Percentiles rank a stretch among this genome's conserved stretches.
These are phyloP conservation scores for Natator depressus DNA, from an alignment of 2,113 vertebrate genomes.

Conservation along the genomic window DNA sequence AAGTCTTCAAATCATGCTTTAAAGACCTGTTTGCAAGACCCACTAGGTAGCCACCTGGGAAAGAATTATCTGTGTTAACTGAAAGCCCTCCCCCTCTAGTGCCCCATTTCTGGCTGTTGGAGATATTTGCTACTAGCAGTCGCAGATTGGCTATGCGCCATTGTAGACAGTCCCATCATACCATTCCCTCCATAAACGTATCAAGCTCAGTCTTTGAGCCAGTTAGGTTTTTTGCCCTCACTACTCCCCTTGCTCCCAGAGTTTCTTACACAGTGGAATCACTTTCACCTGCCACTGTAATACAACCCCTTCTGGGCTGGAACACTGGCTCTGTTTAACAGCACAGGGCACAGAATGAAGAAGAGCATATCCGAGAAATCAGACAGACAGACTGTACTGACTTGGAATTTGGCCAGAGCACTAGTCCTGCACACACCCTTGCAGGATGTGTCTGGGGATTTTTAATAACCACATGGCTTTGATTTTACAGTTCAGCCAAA, in stretches of 20 bases:
- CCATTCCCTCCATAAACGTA: not conserved
- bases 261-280: not conserved
- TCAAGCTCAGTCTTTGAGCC: not conserved
- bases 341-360: not conserved
- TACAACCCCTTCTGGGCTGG: not conserved
- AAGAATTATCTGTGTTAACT: not conserved
- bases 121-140: not conserved
- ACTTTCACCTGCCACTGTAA: constrained; percentile 11
- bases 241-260: not conserved
- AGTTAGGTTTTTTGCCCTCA: not conserved
- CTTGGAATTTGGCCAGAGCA: not conserved
- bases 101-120: not conserved
- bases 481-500: not conserved
- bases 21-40: not conserved
- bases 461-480: not conserved
- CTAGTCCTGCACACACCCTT: not conserved
- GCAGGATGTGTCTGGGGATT: not conserved
- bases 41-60: not conserved
- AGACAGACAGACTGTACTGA: fast-evolving
- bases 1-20: not conserved
- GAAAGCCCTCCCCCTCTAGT: not conserved
- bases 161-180: not conserved
- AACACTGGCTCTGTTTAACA: not conserved
- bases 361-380: not conserved
- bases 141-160: not conserved